Conservation (phyloP, 2,113 vertebrate species). For the Arenaria interpres region DNA sequence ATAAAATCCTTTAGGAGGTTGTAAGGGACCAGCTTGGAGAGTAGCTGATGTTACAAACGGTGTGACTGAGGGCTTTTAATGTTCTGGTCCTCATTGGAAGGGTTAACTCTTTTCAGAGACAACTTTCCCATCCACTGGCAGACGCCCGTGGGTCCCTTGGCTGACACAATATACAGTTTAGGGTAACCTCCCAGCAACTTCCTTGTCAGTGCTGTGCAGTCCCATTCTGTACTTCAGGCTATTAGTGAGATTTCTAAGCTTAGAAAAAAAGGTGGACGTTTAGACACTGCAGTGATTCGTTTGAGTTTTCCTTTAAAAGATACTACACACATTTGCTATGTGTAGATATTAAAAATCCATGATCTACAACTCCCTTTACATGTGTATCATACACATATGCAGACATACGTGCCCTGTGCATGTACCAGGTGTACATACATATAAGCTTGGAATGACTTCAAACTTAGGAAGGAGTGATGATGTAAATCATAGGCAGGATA, state of each 20-base stretch:
- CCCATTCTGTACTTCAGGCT: not conserved
- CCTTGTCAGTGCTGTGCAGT: not conserved
- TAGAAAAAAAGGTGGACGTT: not conserved
- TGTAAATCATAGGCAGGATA: not conserved
- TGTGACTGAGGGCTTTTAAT: not conserved
- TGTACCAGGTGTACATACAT: not conserved
- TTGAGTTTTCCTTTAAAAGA: not conserved
- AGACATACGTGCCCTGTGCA: not conserved
- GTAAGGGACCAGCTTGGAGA: not conserved
- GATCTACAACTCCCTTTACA: not conserved
- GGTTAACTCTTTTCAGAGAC: not conserved
- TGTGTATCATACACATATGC: fast-evolving
- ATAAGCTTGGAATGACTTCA: not conserved
- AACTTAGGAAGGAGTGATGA: not conserved
- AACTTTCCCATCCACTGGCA: not conserved
- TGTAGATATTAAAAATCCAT: not conserved
- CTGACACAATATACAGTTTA: not conserved
- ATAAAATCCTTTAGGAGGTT: not conserved
- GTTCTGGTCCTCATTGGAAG: not conserved
- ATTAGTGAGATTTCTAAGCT: not conserved
- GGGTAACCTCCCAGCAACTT: not conserved
- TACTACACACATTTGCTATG: not conserved
- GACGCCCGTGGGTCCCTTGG: not conserved
- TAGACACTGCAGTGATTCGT: not conserved
- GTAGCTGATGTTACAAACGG: not conserved